Evolutionary conservation across 1,140 invertebrate species (phyloP), one percentile per base, ranked within the genome.

Genomic region (Leptonema lineaticorne): DNA sequence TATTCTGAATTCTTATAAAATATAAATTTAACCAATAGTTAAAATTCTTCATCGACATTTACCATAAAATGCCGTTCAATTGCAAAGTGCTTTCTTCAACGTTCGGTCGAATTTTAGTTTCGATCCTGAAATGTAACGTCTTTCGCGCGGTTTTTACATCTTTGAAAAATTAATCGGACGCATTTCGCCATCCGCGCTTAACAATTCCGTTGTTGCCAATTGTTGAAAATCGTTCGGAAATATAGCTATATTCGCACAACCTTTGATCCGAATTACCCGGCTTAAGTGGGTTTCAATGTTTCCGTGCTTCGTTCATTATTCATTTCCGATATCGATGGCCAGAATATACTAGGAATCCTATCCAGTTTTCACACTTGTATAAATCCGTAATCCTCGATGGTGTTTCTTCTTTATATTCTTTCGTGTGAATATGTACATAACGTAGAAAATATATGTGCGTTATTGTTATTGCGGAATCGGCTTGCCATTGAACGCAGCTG

Each of bases 401-500:
- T 18, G 33, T 37, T 20, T 60, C 37, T 28, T 60, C 37, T n/a
- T 20, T 33, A 37, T n/a, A n/a, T n/a, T n/a, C n/a, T n/a, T n/a
- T n/a, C n/a, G n/a, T n/a, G n/a, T n/a, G n/a, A n/a, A n/a, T n/a
- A n/a, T n/a, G n/a, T n/a, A n/a, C n/a, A n/a, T n/a, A n/a, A n/a
- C n/a, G n/a, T n/a, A n/a, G n/a, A n/a, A n/a, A n/a, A n/a, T n/a
- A n/a, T n/a, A n/a, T n/a, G n/a, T n/a, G n/a, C n/a, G n/a, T n/a
- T n/a, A n/a, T n/a, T n/a, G n/a, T n/a, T n/a, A n/a, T n/a, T n/a
- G n/a, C n/a, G 29, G 22, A 60, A 27, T 60, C 29, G 24, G 22
- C 37, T n/a, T n/a, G 24, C 59, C 33, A 45, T 45, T 45, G 59
- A 37, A n/a, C 24, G 37, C 59, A 62, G 59, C 59, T 62, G 59